phyloP scores from a whole-genome alignment of 2,888 invertebrate genomes.

The Drosophila acutilabella region DNA sequence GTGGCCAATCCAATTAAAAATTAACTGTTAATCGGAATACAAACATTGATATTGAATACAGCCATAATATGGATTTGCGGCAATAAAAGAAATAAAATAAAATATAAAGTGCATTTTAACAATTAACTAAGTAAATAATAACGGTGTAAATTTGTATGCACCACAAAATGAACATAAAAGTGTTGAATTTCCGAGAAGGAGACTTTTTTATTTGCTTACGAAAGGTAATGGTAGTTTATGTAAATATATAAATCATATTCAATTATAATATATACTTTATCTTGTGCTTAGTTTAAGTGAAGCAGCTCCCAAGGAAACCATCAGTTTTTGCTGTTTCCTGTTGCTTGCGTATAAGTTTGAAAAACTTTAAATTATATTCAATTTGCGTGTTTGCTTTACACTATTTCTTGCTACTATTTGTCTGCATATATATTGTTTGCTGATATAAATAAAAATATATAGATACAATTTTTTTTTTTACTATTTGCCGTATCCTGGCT shows the following conservation, averaged over 20 bases:
- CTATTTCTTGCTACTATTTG: background rate
- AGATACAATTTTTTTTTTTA: background rate
- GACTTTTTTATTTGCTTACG: background rate
- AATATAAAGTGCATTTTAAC: slow-evolving; percentile 10
- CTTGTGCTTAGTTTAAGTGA: slow-evolving; percentile 19
- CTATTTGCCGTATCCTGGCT: background rate
- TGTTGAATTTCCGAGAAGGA: slow-evolving; percentile 6
- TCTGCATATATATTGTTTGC: no score
- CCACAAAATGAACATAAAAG: slow-evolving; percentile 1
- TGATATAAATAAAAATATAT: no score
- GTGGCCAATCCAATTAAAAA: slow-evolving; percentile 32
- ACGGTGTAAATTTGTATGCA: background rate
- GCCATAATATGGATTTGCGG: slow-evolving; percentile 7
- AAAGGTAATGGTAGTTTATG: slow-evolving; percentile 1
- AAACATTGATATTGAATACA: slow-evolving; percentile 28
- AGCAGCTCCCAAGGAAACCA: background rate
- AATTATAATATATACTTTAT: background rate
- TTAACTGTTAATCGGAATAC: slow-evolving; percentile 37
- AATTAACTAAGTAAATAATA: slow-evolving; percentile 40
- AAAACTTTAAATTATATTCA: slow-evolving; percentile 45
- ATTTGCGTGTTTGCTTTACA: slow-evolving; percentile 25
- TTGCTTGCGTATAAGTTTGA: slow-evolving; percentile 32
- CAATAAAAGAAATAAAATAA: slow-evolving; percentile 10
- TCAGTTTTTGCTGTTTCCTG: slow-evolving; percentile 27
- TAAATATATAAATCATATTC: background rate